Percentiles rank a stretch among this genome's conserved stretches.
phyloP scores from a whole-genome alignment of 2,113 vertebrate species.

The Enhydra lutris region DNA sequence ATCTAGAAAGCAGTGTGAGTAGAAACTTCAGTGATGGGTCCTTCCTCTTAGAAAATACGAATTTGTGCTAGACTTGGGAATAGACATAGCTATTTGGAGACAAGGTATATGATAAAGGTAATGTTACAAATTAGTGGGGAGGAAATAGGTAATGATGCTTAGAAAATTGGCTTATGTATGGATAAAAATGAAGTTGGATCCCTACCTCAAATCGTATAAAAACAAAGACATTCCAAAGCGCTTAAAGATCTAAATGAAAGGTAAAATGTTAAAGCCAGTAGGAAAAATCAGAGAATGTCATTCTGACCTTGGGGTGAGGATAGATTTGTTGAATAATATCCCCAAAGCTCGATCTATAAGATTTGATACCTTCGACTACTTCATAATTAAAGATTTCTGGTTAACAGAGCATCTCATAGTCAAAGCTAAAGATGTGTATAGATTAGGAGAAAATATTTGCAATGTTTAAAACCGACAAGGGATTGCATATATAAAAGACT shows the following conservation, averaged over 20 bases:
- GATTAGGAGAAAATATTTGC: neutral
- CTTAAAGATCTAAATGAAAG: neutral
- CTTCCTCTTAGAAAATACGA: slow-evolving; percentile 28
- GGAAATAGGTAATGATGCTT: neutral
- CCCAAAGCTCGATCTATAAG: neutral
- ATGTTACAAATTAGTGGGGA: neutral
- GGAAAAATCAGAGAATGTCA: neutral
- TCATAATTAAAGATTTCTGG: neutral
- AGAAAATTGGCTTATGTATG: slow-evolving; percentile 9
- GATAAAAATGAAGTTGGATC: neutral
- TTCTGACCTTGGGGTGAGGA: neutral
- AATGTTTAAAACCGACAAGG: neutral
- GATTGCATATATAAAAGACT: neutral
- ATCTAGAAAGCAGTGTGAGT: neutral
- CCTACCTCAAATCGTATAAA: neutral
- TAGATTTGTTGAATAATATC: slow-evolving; percentile 26
- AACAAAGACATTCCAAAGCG: neutral
- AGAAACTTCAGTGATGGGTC: neutral
- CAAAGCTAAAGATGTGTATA: neutral
- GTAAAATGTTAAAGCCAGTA: neutral
- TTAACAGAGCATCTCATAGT: neutral
- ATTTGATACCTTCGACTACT: neutral
- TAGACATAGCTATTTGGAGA: neutral
- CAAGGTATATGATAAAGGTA: neutral
- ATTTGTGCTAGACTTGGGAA: neutral